Conservation (phyloP, 2,888 invertebrate genomes). For the Smittia sp. region DNA sequence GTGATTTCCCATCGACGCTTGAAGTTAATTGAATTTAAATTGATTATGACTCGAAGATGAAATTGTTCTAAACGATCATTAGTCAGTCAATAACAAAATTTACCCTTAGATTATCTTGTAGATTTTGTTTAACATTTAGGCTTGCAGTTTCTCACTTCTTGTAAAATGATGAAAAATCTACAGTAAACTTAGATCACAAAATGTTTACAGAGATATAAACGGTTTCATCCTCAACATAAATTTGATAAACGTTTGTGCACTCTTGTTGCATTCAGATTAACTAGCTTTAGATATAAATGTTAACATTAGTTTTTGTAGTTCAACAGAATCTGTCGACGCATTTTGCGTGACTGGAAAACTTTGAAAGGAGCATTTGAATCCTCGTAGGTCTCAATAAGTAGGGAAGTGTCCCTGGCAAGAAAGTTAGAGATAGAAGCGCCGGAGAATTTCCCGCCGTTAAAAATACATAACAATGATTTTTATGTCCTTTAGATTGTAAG, state of each 20-base stretch:
- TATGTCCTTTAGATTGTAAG: background rate
- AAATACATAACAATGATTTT: background rate
- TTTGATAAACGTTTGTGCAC: background rate
- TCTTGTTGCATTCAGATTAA: background rate
- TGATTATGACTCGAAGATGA: no score
- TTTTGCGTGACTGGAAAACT: background rate
- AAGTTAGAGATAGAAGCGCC: background rate
- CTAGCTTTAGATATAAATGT: conserved; percentile 7
- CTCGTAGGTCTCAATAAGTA: background rate
- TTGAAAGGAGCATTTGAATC: background rate
- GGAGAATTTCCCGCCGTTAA: background rate
- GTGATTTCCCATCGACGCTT: no score
- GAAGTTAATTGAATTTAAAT: no score
- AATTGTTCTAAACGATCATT: no score
- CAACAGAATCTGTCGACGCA: background rate
- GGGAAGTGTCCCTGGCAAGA: background rate
- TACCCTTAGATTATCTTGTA: no score
- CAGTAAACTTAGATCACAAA: background rate
- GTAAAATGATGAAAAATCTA: conserved; percentile 4
- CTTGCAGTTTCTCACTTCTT: background rate
- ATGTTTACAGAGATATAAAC: background rate
- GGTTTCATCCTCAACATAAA: background rate
- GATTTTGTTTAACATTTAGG: no score
- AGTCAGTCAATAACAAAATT: no score
- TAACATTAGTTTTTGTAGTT: conserved; percentile 7